Base-by-base conservation (phyloP, 2,797 vertebrate genomes). In the Protonibea diacanthus region DNA sequence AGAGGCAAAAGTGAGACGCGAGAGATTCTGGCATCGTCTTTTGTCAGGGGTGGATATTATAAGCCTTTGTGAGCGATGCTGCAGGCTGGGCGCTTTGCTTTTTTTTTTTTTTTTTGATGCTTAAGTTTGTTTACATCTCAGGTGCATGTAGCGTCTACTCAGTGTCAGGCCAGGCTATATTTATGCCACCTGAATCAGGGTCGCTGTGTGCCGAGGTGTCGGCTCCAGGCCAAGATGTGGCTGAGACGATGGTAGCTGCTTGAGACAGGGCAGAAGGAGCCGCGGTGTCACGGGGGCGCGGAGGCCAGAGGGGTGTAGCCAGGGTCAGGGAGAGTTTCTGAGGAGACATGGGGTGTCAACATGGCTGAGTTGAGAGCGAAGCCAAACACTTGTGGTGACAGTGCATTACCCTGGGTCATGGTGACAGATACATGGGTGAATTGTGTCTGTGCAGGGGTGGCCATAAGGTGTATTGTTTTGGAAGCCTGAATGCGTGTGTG, bases 51-150 rank as follows among this genome's bases (percentile, higher is more conserved):
- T 87, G 90, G 89, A 88, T 91, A 89, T 71, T 33, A 79, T 93
- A 87, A 93, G 91, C 88, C 47, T 78, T 88, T 92, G 75, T 93
- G 93, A 92, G 86, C 58, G 72, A 87, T 76, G 92, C 93, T 88
- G 84, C 84, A 83, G 91, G 91, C 86, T 63, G 63, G 60, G 40
- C 59, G n/a, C 17, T n/a, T 18, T 15, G 45, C 10, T 68, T 71
- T 79, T 75, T 53, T n/a, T 18, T 15, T 40, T 7, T 68, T 71
- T 79, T 75, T 53, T 59, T 20, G 51, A 76, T 79, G 87, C 67
- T 89, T 89, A 87, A 77, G 75, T 92, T 90, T 91, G 86, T 93
- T 93, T 93, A 89, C 87, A 89, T 93, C 89, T 88, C 90, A 92
- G 88, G 89, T 89, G 88, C 87, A 81, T 58, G 82, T 56, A 60